Conservation (phyloP, 2,797 vertebrate species). For the Alcedo atthis region DNA sequence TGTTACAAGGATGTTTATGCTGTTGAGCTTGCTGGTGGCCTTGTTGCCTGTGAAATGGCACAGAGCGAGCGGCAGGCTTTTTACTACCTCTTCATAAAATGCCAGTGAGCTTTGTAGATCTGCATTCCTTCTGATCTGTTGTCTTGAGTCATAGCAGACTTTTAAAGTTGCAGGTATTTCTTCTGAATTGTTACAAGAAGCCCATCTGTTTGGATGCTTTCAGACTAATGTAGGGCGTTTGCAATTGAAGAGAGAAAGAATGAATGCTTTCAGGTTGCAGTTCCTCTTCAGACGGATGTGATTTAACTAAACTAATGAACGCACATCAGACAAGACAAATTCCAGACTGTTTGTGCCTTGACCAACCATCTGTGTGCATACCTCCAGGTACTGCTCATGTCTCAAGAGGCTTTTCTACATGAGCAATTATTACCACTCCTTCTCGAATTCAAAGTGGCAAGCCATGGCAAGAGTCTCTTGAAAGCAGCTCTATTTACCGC, state of each 20-base stretch:
- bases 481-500: constrained; percentile 49
- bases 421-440: constrained; percentile 75
- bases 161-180: constrained; percentile 11
- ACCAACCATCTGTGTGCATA: constrained; percentile 83
- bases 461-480: constrained; percentile 70
- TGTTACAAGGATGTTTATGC: constrained; percentile 23
- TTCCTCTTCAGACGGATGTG: constrained; percentile 72
- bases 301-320: constrained; percentile 81
- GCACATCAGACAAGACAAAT: constrained; percentile 81
- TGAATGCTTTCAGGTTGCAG: constrained; percentile 70
- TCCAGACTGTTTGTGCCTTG: constrained; percentile 82
- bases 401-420: constrained; percentile 79
- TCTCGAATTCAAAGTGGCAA: constrained; percentile 71
- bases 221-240: constrained; percentile 57
- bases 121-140: not conserved
- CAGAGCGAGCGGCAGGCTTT: not conserved
- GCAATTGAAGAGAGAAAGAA: constrained; percentile 54
- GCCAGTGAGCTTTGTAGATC: not conserved
- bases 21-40: constrained; percentile 4
- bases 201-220: constrained; percentile 36
- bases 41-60: not conserved
- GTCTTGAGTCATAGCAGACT: not conserved
- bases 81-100: not conserved
- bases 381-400: constrained; percentile 84
- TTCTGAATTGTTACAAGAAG: not conserved